These are phyloP conservation scores for Typhlomys cinereus DNA, from an alignment of 2,113 vertebrate species.

Conservation along the genomic window DNA sequence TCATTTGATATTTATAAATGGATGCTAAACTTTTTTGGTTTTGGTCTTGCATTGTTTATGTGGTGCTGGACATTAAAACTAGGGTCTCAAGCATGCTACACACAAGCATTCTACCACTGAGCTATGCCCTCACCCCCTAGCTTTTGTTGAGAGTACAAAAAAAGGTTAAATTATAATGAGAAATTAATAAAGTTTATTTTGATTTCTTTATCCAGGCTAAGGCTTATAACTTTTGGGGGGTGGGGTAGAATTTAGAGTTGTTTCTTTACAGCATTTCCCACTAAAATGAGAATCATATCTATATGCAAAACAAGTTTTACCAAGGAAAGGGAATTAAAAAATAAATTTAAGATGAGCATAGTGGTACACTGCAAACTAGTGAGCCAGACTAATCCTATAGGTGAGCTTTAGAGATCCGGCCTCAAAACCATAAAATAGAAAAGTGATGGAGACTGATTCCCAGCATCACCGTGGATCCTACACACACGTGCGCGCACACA, in stretches of 20 bases:
- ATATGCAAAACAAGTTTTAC: not conserved
- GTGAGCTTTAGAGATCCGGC: no score
- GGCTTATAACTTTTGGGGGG: not conserved
- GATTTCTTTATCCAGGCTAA: not conserved
- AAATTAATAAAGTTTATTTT: not conserved
- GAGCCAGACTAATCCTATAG: no score
- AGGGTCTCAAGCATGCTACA: not conserved
- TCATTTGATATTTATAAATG: no score
- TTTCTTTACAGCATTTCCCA: not conserved
- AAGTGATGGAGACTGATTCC: no score
- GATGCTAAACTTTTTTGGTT: not conserved
- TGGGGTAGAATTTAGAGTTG: no score
- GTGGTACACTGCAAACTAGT: no score
- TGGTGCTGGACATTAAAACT: not conserved
- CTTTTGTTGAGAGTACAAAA: not conserved
- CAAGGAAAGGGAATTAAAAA: not conserved
- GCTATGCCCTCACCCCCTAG: not conserved
- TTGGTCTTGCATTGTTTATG: not conserved
- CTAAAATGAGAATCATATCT: not conserved
- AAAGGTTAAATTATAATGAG: not conserved
- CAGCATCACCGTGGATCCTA: no score
- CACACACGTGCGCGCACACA: no score
- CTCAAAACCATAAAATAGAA: no score
- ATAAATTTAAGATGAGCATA: not conserved
- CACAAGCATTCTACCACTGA: not conserved